A percentile compares a stretch with the other conserved stretches of the same genome.
phyloP scores from a whole-genome alignment of 2,113 vertebrate species.

The Anser brachyrhynchus region DNA sequence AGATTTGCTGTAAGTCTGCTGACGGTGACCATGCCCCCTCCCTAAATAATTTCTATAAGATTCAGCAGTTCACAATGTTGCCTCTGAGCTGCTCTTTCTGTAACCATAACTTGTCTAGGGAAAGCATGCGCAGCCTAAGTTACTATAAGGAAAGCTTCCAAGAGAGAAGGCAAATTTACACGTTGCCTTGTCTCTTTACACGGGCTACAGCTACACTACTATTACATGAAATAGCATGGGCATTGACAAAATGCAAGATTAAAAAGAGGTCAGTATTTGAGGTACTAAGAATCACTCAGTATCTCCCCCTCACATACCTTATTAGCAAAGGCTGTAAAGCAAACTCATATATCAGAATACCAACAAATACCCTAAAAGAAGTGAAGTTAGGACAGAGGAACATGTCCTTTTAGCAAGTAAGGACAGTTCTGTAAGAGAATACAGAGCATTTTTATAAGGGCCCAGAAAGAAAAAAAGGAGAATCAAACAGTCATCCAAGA shows the following conservation, averaged over 20 bases:
- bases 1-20: background rate
- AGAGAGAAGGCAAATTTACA: background rate
- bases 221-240: background rate
- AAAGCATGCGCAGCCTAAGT: background rate
- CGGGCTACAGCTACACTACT: background rate
- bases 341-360: background rate
- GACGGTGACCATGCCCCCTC: background rate
- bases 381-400: background rate
- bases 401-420: background rate
- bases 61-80: background rate
- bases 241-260: background rate
- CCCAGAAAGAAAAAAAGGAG: background rate
- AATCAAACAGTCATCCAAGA: background rate
- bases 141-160: background rate
- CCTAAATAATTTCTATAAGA: background rate
- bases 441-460: background rate
- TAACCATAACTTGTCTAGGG: background rate
- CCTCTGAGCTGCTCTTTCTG: background rate
- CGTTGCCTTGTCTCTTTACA: background rate
- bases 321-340: background rate
- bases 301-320: background rate
- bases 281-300: rapidly evolving
- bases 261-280: background rate
- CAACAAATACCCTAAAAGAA: background rate
- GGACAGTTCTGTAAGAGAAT: background rate